Percentiles rank a stretch among this genome's conserved stretches.
These are phyloP conservation scores for Mus spicilegus DNA, from an alignment of 2,113 vertebrate genomes.

Conservation along the genomic window DNA sequence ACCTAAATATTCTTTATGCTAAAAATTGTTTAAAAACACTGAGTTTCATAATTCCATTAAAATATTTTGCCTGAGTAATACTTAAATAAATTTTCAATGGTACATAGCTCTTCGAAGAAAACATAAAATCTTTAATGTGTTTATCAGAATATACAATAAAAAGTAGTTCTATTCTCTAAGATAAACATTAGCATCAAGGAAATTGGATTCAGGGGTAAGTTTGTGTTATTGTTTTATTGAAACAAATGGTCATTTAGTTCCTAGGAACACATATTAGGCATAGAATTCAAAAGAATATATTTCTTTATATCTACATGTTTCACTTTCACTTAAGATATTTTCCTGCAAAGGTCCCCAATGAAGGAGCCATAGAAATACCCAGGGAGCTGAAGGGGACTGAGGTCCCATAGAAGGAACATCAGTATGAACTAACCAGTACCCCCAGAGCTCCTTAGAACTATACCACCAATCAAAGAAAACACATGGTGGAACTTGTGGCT, in stretches of 20 bases:
- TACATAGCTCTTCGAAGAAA: neutral
- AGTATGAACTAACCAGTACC: too few species aligned
- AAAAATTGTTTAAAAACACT: neutral
- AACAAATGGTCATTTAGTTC: constrained; percentile 4
- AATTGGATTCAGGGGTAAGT: neutral
- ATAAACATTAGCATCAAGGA: neutral
- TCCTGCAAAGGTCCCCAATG: neutral
- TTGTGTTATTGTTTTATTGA: constrained; percentile 20
- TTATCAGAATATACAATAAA: neutral
- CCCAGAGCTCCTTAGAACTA: too few species aligned
- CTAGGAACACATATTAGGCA: neutral
- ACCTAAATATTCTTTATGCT: neutral
- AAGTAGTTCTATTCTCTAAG: neutral
- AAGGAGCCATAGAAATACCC: too few species aligned
- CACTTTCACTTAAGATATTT: neutral
- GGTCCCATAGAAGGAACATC: too few species aligned
- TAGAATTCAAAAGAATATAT: neutral
- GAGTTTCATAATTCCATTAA: neutral
- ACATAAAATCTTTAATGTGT: neutral
- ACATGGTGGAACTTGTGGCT: too few species aligned
- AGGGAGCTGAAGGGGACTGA: too few species aligned
- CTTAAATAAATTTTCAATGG: neutral
- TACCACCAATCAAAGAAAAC: too few species aligned
- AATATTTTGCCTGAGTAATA: constrained; percentile 2
- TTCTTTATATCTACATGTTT: neutral